Conservation (phyloP, 2,113 vertebrate genomes). For the Chelonoidis abingdonii region DNA sequence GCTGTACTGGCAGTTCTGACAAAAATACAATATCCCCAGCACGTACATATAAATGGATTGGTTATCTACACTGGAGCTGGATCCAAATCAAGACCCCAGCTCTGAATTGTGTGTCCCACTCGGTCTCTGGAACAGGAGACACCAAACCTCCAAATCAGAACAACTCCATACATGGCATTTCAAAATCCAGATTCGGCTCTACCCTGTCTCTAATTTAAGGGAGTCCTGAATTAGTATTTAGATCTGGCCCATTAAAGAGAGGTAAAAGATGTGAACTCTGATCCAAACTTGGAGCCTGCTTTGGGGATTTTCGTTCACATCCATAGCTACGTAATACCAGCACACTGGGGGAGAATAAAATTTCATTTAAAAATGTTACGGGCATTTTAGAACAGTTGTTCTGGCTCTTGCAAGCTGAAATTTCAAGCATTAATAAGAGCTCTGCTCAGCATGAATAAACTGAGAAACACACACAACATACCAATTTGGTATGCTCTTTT, state of each 20-base stretch:
- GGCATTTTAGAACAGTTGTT: not conserved
- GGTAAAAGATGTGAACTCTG: not conserved
- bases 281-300: not conserved
- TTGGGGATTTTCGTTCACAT: not conserved
- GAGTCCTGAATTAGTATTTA: not conserved
- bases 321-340: not conserved
- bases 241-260: not conserved
- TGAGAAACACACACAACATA: not conserved
- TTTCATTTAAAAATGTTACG: not conserved
- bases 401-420: not conserved
- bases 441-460: not conserved
- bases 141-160: not conserved
- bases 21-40: not conserved
- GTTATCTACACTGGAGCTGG: not conserved
- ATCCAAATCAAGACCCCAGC: not conserved
- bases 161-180: not conserved
- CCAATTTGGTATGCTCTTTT: slow-evolving; percentile 19
- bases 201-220: not conserved
- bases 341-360: not conserved
- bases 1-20: not conserved
- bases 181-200: not conserved
- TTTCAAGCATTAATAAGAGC: not conserved
- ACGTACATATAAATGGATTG: not conserved
- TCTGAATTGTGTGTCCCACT: accelerated
- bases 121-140: not conserved